These are phyloP conservation scores for Notamacropus eugenii DNA, from an alignment of 2,797 vertebrate species.

Conservation along the genomic window DNA sequence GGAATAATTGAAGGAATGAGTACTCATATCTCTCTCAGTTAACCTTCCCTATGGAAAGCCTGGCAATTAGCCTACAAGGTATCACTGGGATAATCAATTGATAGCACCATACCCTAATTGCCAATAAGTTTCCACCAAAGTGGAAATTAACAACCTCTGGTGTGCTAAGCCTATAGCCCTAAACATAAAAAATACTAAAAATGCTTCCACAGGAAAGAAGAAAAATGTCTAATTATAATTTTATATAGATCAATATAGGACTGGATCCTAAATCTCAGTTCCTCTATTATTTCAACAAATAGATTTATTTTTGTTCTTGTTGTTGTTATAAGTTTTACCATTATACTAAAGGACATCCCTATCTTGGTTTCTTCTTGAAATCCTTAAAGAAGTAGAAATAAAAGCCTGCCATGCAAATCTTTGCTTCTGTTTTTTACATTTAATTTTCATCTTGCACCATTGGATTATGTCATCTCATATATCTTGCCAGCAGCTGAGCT, in stretches of 20 bases:
- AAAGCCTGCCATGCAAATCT: background rate
- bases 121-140: conserved; percentile 7
- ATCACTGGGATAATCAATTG: background rate
- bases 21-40: conserved; percentile 31
- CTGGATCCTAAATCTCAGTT: background rate
- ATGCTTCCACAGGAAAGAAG: conserved; percentile 17
- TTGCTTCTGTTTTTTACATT: conserved; percentile 1
- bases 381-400: conserved; percentile 38
- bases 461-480: background rate
- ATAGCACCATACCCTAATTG: background rate
- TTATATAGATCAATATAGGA: conserved; percentile 47
- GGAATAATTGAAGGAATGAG: conserved; percentile 6
- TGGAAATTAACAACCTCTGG: conserved; percentile 32
- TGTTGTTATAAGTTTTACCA: background rate
- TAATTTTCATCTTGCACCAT: background rate
- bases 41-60: conserved; percentile 26
- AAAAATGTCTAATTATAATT: conserved; percentile 53
- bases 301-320: background rate
- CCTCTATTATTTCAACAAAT: conserved; percentile 21
- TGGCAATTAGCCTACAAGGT: conserved; percentile 25
- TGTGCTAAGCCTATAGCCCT: conserved; percentile 4
- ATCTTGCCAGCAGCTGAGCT: background rate
- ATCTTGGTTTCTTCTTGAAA: background rate
- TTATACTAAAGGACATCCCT: background rate
- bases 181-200: conserved; percentile 27